Conservation (phyloP, 2,797 vertebrate species). For the Enteromius radiatus region DNA sequence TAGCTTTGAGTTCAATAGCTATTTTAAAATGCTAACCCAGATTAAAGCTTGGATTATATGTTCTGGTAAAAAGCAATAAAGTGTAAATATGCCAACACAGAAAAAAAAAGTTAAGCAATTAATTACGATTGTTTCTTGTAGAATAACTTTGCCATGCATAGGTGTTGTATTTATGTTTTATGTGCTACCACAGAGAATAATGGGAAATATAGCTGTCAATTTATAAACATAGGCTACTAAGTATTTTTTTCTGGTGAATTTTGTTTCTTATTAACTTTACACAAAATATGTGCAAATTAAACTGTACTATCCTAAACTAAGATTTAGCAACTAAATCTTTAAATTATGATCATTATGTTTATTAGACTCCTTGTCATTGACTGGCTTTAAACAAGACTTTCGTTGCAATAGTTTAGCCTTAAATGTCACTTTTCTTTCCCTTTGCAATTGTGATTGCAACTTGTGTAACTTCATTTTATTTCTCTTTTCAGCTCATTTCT, state of each 20-base stretch:
- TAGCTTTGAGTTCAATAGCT: not conserved
- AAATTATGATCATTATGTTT: not conserved
- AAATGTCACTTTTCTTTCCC: not conserved
- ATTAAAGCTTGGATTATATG: not conserved
- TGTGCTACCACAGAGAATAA: not conserved
- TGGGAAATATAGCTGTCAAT: not conserved
- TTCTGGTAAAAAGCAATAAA: not conserved
- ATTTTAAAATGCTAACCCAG: not conserved
- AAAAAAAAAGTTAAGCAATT: too few relatives aligned
- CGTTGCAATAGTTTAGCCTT: not conserved
- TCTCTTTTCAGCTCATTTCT: conserved; percentile 7
- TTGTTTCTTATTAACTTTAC: not conserved
- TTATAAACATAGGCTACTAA: too few relatives aligned
- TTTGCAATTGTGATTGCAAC: not conserved
- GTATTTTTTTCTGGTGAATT: not conserved
- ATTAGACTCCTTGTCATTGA: not conserved
- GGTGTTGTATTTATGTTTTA: not conserved
- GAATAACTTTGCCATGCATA: not conserved
- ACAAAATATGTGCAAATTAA: not conserved
- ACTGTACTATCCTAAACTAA: not conserved
- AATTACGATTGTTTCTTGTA: not conserved
- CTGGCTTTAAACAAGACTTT: not conserved
- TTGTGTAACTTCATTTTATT: not conserved
- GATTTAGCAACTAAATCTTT: not conserved
- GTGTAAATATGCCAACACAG: not conserved